Evolutionary conservation across 2,888 invertebrate genomes (phyloP).

Genomic region (Monochamus alternatus): DNA sequence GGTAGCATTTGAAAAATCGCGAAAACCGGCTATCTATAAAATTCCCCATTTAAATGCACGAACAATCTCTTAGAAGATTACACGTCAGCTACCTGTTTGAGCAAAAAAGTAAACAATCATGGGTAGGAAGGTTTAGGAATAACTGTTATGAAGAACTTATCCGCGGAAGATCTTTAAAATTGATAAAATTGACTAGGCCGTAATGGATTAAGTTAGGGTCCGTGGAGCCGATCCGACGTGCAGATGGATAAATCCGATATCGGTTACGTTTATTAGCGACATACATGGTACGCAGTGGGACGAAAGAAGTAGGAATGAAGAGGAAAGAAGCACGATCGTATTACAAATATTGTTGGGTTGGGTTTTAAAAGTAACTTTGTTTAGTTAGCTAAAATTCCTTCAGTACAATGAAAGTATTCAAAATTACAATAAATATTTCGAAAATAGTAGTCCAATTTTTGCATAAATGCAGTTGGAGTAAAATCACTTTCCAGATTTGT

Average conservation of each 20-base stretch:
- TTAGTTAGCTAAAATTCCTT: too few relatives aligned
- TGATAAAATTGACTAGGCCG: slow-evolving; percentile 42
- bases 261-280: slow-evolving; percentile 43
- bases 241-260: slow-evolving; percentile 47
- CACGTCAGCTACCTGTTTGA: slow-evolving; percentile 25
- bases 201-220: slow-evolving; percentile 43
- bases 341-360: neutral
- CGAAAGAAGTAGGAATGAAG: slow-evolving; percentile 27
- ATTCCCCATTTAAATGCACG: slow-evolving; percentile 1
- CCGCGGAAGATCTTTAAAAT: slow-evolving; percentile 41
- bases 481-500: too few relatives aligned
- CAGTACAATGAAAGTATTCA: too few relatives aligned
- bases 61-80: slow-evolving; percentile 22
- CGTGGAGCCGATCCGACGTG: slow-evolving; percentile 36
- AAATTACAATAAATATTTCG: too few relatives aligned
- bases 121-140: slow-evolving; percentile 29
- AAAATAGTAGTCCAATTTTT: too few relatives aligned
- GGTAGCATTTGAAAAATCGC: neutral
- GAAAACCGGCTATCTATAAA: neutral
- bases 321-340: neutral
- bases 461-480: too few relatives aligned
- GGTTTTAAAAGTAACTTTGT: neutral
- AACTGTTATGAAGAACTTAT: slow-evolving; percentile 41
- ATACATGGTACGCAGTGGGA: slow-evolving; percentile 23
- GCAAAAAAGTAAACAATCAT: slow-evolving; percentile 39